Percentiles rank a stretch among this genome's conserved stretches.
Conservation (phyloP, 2,888 invertebrate genomes). For the Dendrolimus pini region DNA sequence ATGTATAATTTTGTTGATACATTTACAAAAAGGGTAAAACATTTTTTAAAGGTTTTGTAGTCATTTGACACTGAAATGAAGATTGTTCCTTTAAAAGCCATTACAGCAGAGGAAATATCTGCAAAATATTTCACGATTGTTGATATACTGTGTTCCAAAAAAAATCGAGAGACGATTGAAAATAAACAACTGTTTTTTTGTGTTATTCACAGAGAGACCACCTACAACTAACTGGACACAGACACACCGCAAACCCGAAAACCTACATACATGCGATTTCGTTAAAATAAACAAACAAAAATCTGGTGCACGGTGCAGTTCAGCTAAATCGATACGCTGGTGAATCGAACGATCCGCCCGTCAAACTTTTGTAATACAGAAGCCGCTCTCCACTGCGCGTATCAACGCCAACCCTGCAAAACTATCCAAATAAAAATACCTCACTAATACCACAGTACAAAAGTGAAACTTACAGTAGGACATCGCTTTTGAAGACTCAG, state of each 20-base stretch:
- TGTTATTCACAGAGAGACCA: conserved; percentile 37
- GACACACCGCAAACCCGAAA: conserved; percentile 68
- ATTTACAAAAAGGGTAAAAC: no score
- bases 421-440: conserved; percentile 45
- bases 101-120: conserved; percentile 3
- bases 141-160: conserved; percentile 41
- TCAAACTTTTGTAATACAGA: conserved; percentile 66
- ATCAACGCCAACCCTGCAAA: conserved; percentile 12
- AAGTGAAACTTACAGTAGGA: no score
- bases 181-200: conserved; percentile 13
- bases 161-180: conserved; percentile 32
- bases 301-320: conserved; percentile 34
- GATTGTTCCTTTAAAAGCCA: no score
- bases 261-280: conserved; percentile 63
- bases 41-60: no score
- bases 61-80: no score
- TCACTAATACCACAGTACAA: conserved; percentile 7
- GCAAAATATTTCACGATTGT: conserved; percentile 21
- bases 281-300: conserved; percentile 56
- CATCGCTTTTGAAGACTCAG: no score
- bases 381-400: conserved; percentile 17
- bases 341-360: conserved; percentile 40
- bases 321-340: conserved; percentile 58
- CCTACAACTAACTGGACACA: conserved; percentile 50
- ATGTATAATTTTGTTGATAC: no score